Conservation (phyloP, 1,140 invertebrate species). For the Alviniconcha marisindica region DNA sequence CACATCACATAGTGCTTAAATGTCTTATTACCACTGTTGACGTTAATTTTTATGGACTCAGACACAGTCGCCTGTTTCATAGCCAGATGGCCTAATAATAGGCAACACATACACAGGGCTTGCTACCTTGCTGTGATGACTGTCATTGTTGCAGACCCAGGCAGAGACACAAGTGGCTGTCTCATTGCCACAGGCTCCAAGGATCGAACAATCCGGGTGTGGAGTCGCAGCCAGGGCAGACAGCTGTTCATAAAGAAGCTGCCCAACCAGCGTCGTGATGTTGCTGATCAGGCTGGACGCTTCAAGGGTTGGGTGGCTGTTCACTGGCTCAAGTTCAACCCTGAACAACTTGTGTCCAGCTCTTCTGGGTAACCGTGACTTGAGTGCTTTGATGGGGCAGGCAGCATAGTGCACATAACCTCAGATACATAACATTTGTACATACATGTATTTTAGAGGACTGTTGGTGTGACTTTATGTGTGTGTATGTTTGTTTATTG, state of each 20-base stretch:
- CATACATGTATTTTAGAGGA: no score
- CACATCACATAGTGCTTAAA: no score
- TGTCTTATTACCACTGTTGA: no score
- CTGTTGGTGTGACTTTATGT: no score
- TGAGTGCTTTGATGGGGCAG: background rate
- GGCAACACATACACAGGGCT: no score
- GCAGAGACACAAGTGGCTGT: slow-evolving; percentile 45
- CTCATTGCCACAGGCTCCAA: slow-evolving; percentile 66
- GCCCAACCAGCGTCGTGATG: slow-evolving; percentile 44
- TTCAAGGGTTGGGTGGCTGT: slow-evolving; percentile 75
- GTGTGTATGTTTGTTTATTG: background rate
- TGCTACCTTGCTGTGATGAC: background rate
- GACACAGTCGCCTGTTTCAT: no score
- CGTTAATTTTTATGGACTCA: no score
- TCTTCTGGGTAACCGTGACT: slow-evolving; percentile 52
- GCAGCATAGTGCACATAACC: background rate
- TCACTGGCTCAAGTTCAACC: slow-evolving; percentile 77
- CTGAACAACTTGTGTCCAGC: slow-evolving; percentile 56
- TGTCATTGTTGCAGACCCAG: background rate
- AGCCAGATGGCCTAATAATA: background rate
- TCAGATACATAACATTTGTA: no score
- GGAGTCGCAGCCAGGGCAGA: slow-evolving; percentile 61
- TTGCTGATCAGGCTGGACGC: slow-evolving; percentile 46
- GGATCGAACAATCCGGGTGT: slow-evolving; percentile 66
- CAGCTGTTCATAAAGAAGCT: slow-evolving; percentile 52